Base-by-base conservation (phyloP, 2,797 vertebrate species). In the Falco novaeseelandiae region DNA sequence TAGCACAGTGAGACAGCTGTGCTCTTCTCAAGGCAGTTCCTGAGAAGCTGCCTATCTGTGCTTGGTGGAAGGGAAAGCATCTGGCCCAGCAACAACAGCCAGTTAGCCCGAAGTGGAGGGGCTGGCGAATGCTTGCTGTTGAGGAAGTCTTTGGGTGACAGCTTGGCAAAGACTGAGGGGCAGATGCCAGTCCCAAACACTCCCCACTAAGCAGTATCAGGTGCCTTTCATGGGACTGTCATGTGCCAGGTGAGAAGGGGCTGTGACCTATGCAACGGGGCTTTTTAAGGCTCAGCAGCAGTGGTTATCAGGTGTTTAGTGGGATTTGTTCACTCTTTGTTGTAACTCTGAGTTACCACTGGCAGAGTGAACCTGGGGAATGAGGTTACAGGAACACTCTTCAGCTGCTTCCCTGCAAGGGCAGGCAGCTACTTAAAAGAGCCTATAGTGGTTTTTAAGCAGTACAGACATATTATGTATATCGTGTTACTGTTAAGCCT, bases 11-110 rank as follows among this genome's bases (percentile, higher is more conserved):
- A 74, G 54, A 79, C 92, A 92, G 67, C 81, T 93, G 92, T 16
- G 29, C 44, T 96, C 71, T 74, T 91, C 94, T 92, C 79, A 90
- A 86, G 79, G 69, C 21, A 62, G 55, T 55, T 92, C 70, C 88
- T 69, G 83, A 80, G 83, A 81, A 93, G 88, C 44, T 87, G 90
- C 61, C 83, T 83, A 54, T 61, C 71, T 51, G 17, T 83, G 67
- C 36, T 46, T 92, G 63, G 49, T 84, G 67, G 63, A 93, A 67
- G 36, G 40, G 34, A 80, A 80, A 80, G 65, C 86, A 85, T 69
- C 71, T 94, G 94, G 54, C 71, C 26, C 11, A 89, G 57, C 44
- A 77, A 54, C 71, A 93, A 54, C 71, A 93, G 74, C 52, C 67
- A 78, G 61, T 80, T 74, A 83, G 48, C 32, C 61, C 89, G 46